phyloP scores from a whole-genome alignment of 2,797 vertebrate species.

The Brotula barbata region DNA sequence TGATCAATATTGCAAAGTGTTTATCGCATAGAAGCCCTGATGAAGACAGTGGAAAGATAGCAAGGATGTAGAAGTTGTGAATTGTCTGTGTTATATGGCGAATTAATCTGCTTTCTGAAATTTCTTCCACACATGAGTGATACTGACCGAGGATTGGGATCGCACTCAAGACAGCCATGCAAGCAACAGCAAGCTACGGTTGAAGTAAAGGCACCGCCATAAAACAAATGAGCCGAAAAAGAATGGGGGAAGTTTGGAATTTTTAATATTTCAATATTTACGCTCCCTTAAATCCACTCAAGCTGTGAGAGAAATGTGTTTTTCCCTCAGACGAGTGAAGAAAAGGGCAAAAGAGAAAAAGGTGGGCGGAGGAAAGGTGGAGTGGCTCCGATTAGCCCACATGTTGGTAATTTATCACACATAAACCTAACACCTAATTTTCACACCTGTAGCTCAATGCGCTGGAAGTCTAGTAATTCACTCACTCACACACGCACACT shows the following conservation, averaged over 20 bases:
- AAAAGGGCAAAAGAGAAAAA: slow-evolving; percentile 39
- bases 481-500: slow-evolving; percentile 41
- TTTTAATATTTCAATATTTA: slow-evolving; percentile 67
- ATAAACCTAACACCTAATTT: slow-evolving; percentile 87
- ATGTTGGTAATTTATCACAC: slow-evolving; percentile 85
- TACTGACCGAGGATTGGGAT: background rate
- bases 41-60: background rate
- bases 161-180: background rate
- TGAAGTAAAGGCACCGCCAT: slow-evolving; percentile 11
- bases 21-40: background rate
- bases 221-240: slow-evolving; percentile 33
- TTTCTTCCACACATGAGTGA: background rate
- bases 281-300: slow-evolving; percentile 65
- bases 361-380: slow-evolving; percentile 52
- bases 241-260: slow-evolving; percentile 28
- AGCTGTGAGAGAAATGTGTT: slow-evolving; percentile 71
- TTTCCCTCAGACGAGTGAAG: slow-evolving; percentile 51
- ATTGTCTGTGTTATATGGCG: background rate
- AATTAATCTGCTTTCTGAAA: slow-evolving; percentile 4
- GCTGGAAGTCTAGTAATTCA: slow-evolving; percentile 71
- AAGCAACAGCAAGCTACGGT: background rate
- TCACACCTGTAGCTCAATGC: slow-evolving; percentile 81
- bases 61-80: background rate
- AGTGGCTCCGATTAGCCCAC: slow-evolving; percentile 78
- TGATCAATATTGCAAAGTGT: background rate